A percentile compares a stretch with the other conserved stretches of the same genome.
Evolutionary conservation across 2,888 invertebrate species (phyloP).

Genomic region (Hirtodrosophila histrioides): DNA sequence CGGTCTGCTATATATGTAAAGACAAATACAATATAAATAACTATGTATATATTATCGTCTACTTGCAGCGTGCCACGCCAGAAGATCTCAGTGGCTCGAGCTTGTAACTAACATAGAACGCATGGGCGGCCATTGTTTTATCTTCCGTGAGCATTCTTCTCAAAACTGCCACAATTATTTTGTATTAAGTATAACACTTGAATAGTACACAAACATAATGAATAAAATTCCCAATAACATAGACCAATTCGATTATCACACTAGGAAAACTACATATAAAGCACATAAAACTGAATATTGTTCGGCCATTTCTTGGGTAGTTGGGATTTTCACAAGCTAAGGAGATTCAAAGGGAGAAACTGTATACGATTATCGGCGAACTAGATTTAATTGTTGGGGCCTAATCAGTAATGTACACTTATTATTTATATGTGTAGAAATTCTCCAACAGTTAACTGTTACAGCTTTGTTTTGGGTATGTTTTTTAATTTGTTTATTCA

Average conservation of each 20-base stretch:
- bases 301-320: no score
- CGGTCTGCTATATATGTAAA: not conserved
- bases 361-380: no score
- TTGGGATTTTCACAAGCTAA: no score
- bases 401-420: no score
- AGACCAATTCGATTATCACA: constrained; percentile 22
- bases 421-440: no score
- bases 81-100: constrained; percentile 83
- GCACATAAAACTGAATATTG: no score
- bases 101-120: constrained; percentile 69
- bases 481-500: constrained; percentile 43
- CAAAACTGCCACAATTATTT: constrained; percentile 74
- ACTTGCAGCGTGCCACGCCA: constrained; percentile 83
- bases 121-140: constrained; percentile 55
- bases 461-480: constrained; percentile 12
- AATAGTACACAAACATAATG: constrained; percentile 50
- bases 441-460: not conserved
- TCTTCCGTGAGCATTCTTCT: constrained; percentile 77
- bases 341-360: no score
- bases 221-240: constrained; percentile 73
- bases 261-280: no score
- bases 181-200: constrained; percentile 65
- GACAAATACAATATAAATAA: not conserved
- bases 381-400: no score
- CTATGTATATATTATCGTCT: not conserved